Percentiles rank a stretch among this genome's conserved stretches.
Evolutionary conservation across 1,140 invertebrate genomes (phyloP).

Genomic region (Rhagoletis pomonella): DNA sequence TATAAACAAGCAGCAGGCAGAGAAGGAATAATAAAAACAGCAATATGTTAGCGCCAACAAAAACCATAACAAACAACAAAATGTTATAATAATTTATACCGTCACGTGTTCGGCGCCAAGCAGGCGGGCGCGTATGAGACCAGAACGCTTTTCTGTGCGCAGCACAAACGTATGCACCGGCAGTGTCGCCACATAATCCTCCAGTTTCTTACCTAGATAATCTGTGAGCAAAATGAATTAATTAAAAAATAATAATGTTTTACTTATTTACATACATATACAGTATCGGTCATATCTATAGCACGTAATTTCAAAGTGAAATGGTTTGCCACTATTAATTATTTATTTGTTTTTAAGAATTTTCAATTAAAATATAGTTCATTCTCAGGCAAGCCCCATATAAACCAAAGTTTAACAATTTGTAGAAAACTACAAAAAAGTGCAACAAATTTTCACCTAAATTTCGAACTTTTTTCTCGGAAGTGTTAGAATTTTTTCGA

Average conservation of each 20-base stretch:
- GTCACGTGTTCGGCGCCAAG: constrained; percentile 93
- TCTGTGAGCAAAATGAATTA: constrained; percentile 77
- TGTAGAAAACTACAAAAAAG: too few relatives aligned
- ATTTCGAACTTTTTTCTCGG: too few relatives aligned
- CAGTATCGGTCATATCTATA: too few relatives aligned
- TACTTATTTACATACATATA: neutral
- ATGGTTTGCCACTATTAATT: too few relatives aligned
- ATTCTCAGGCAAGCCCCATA: too few relatives aligned
- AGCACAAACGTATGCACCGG: constrained; percentile 88
- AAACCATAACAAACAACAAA: neutral
- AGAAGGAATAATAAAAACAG: neutral
- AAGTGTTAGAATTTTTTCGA: too few relatives aligned
- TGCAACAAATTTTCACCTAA: too few relatives aligned
- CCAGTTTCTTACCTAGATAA: constrained; percentile 90
- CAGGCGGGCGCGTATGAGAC: constrained; percentile 93
- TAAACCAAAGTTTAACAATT: too few relatives aligned
- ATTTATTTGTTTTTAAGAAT: neutral
- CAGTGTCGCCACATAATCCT: constrained; percentile 90
- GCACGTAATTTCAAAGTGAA: too few relatives aligned
- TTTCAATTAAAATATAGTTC: too few relatives aligned
- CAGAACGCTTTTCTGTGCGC: constrained; percentile 91
- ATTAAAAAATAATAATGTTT: neutral
- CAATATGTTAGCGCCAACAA: neutral
- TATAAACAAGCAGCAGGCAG: constrained; percentile 34
- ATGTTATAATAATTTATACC: constrained; percentile 55